Conservation (phyloP, 2,797 vertebrate species). For the Microctenopoma steveboyesi region DNA sequence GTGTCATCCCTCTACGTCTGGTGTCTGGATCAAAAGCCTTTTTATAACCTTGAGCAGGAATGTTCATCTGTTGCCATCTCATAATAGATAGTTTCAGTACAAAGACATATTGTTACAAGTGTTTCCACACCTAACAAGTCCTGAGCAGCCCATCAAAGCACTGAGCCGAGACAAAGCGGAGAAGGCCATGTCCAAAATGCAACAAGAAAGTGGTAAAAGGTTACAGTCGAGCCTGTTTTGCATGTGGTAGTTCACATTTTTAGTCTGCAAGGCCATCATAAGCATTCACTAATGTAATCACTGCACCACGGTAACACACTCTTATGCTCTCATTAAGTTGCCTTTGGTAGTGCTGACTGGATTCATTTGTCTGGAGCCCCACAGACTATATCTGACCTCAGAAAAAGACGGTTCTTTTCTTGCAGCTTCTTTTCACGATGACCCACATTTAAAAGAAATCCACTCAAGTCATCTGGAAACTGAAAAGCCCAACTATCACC, state of each 20-base stretch:
- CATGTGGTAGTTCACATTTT: not conserved
- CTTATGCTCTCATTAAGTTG: slow-evolving; percentile 5
- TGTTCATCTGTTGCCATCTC: slow-evolving; percentile 19
- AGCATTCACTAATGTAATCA: not conserved
- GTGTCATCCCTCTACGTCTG: slow-evolving; percentile 7
- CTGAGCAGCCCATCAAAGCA: not conserved
- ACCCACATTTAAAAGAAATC: slow-evolving; percentile 2
- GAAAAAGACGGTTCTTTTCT: slow-evolving; percentile 8
- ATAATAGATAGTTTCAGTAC: slow-evolving; percentile 8
- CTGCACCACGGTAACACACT: not conserved
- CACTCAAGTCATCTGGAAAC: not conserved
- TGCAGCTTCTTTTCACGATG: slow-evolving; percentile 4
- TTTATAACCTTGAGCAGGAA: slow-evolving; percentile 11
- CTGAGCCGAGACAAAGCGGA: not conserved
- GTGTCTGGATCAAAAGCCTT: slow-evolving; percentile 31
- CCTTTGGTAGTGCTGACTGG: slow-evolving; percentile 4
- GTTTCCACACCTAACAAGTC: not conserved
- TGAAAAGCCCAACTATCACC: not conserved
- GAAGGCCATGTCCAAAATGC: not conserved
- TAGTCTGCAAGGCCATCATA: not conserved
- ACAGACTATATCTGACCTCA: slow-evolving; percentile 9
- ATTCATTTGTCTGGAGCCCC: slow-evolving; percentile 3
- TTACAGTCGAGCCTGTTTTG: slow-evolving; percentile 6
- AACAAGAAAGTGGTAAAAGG: slow-evolving; percentile 12
- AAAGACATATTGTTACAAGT: not conserved